These are phyloP conservation scores for Drosophila nr. perissopoda DNA, from an alignment of 2,888 invertebrate genomes.

Conservation along the genomic window DNA sequence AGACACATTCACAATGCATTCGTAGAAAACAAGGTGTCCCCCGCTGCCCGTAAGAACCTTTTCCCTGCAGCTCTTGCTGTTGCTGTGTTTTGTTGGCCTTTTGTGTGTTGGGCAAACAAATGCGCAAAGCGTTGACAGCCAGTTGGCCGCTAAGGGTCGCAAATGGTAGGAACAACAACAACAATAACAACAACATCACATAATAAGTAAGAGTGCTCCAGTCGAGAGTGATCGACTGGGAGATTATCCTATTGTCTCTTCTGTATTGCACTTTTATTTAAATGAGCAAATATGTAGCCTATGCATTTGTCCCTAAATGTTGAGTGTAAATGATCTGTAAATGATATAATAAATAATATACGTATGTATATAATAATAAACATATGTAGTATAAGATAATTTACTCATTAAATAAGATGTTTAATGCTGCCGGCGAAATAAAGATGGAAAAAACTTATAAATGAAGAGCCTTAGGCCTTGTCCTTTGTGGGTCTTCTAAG, in stretches of 20 bases:
- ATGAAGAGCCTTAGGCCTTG: not conserved
- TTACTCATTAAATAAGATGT: not conserved
- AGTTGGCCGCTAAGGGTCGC: conserved; percentile 30
- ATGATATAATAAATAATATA: not conserved
- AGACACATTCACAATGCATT: conserved; percentile 21
- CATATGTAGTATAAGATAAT: not conserved
- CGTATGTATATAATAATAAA: not conserved
- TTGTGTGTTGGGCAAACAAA: conserved; percentile 76
- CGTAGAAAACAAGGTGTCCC: conserved; percentile 42
- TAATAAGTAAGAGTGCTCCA: not conserved
- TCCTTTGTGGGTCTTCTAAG: not conserved
- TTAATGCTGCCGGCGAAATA: not conserved
- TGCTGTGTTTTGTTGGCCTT: conserved; percentile 52
- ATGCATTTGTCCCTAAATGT: not conserved
- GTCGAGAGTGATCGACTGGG: conserved; percentile 3
- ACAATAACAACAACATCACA: not conserved
- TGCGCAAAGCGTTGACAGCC: conserved; percentile 74
- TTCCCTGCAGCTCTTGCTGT: conserved; percentile 25
- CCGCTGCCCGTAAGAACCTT: not conserved
- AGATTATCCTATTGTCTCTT: not conserved
- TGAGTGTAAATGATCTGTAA: not conserved
- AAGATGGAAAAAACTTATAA: not conserved
- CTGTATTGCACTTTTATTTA: not conserved
- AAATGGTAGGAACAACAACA: conserved; percentile 18
- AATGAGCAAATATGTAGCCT: not conserved